A percentile compares a stretch with the other conserved stretches of the same genome.
phyloP scores from a whole-genome alignment of 2,888 invertebrate species.

The Calameuta pallipes region DNA sequence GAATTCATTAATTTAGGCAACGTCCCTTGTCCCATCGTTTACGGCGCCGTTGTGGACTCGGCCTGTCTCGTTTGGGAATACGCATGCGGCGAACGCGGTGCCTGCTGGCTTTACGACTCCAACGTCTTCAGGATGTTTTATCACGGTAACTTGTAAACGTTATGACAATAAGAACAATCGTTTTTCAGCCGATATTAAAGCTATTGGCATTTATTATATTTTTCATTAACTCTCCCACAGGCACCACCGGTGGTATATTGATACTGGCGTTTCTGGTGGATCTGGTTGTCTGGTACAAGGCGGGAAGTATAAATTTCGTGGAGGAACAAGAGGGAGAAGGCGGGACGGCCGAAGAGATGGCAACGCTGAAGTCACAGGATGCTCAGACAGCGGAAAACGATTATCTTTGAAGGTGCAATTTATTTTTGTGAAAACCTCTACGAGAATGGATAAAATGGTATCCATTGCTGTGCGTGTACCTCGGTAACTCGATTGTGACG shows the following conservation, averaged over 20 bases:
- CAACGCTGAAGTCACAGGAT: conserved; percentile 58
- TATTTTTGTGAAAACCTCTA: conserved; percentile 11
- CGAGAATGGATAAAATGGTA: neutral
- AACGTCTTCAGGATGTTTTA: conserved; percentile 86
- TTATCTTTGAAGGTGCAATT: conserved; percentile 47
- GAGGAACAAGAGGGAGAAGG: conserved; percentile 70
- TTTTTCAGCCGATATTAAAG: conserved; percentile 5
- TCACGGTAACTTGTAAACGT: conserved; percentile 73
- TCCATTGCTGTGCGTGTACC: neutral
- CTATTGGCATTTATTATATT: conserved; percentile 36
- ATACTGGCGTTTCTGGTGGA: conserved; percentile 90
- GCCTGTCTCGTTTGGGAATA: conserved; percentile 90
- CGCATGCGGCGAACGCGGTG: conserved; percentile 83
- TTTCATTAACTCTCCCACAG: conserved; percentile 64
- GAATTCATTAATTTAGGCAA: conserved; percentile 70
- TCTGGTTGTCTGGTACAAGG: conserved; percentile 89
- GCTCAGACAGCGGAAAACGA: conserved; percentile 57
- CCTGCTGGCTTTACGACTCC: conserved; percentile 89
- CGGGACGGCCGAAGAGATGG: conserved; percentile 64
- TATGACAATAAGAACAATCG: no score
- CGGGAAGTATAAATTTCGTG: conserved; percentile 80
- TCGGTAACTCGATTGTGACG: neutral
- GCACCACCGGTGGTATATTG: conserved; percentile 87
- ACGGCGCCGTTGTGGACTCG: conserved; percentile 92
- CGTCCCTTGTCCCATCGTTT: conserved; percentile 94